These are phyloP conservation scores for Mus spretus DNA, from an alignment of 2,797 vertebrate genomes.

Conservation along the genomic window DNA sequence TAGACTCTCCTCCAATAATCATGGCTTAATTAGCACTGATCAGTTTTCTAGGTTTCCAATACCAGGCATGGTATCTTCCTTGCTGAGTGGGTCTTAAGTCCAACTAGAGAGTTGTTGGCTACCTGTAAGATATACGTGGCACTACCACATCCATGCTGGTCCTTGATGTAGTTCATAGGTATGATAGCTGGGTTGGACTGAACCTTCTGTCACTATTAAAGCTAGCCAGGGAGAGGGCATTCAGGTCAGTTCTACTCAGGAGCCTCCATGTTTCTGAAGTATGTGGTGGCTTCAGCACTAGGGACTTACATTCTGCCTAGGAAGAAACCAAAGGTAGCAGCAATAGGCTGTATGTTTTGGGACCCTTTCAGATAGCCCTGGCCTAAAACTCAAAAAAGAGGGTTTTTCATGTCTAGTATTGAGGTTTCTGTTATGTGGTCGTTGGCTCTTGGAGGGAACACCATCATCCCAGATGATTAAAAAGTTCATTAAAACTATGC, in stretches of 20 bases:
- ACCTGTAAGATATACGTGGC: background rate
- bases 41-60: background rate
- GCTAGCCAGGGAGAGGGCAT: background rate
- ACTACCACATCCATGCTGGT: background rate
- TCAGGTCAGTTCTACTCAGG: background rate
- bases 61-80: background rate
- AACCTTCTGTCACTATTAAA: background rate
- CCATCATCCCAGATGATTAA: background rate
- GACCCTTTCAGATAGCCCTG: background rate
- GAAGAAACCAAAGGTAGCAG: background rate
- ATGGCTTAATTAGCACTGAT: background rate
- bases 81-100: background rate
- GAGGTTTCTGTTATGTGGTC: background rate
- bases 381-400: background rate
- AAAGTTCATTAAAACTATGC: background rate
- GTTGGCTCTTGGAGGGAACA: background rate
- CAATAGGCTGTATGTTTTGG: background rate
- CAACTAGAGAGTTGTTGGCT: background rate
- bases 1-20: background rate
- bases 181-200: background rate
- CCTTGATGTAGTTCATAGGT: background rate
- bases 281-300: background rate
- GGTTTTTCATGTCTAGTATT: background rate
- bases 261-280: background rate
- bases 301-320: background rate